phyloP scores from a whole-genome alignment of 2,888 invertebrate species.

The Sicus ferrugineus region DNA sequence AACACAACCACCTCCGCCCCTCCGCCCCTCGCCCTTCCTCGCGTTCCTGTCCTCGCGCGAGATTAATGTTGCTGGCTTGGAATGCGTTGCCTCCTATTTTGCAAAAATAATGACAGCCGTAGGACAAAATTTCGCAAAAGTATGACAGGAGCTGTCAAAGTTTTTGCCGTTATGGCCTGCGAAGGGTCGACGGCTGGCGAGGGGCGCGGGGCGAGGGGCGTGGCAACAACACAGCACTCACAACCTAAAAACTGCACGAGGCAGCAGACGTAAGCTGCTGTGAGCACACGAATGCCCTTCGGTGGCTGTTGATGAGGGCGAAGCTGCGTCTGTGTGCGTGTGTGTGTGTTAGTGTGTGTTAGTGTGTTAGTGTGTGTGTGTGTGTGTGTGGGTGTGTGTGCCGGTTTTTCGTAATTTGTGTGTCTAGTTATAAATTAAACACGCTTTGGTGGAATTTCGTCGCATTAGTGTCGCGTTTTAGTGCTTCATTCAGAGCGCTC shows the following conservation, averaged over 20 bases:
- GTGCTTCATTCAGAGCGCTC: too few species aligned
- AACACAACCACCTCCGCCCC: too few species aligned
- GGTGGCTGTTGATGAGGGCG: not conserved
- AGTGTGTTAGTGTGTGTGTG: too few species aligned
- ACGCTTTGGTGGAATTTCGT: not conserved
- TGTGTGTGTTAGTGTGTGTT: not conserved
- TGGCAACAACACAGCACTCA: too few species aligned
- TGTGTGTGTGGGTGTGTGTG: too few species aligned
- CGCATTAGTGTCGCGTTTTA: not conserved
- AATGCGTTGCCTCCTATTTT: not conserved
- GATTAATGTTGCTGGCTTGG: not conserved
- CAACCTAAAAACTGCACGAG: too few species aligned
- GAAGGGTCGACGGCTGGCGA: not conserved
- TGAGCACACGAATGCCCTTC: not conserved
- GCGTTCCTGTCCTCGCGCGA: too few species aligned
- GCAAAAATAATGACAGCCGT: slow-evolving; percentile 15
- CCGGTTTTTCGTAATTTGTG: too few species aligned
- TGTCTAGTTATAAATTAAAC: slow-evolving; percentile 7
- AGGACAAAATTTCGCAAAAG: slow-evolving; percentile 14
- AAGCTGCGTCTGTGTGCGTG: not conserved
- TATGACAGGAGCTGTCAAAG: slow-evolving; percentile 26
- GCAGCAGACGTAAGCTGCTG: slow-evolving; percentile 2
- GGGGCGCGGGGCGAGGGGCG: too few species aligned
- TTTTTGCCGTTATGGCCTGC: not conserved
- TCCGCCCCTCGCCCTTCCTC: too few species aligned